Conservation (phyloP, 1,140 invertebrate genomes). For the Caenorhabditis briggsae region DNA sequence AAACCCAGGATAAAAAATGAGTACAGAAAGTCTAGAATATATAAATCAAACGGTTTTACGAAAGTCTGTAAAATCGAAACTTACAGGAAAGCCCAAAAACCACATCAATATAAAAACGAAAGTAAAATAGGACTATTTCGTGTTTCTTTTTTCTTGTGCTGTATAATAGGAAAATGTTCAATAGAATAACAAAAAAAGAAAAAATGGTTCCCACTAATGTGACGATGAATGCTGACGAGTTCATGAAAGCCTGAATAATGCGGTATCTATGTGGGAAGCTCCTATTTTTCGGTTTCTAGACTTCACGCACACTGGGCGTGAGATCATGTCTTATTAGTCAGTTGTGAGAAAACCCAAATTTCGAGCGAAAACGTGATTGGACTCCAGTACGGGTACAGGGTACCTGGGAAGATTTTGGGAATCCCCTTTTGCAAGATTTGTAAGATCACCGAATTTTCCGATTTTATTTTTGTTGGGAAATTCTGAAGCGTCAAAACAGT, state of each 20-base stretch:
- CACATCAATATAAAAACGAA: slow-evolving; percentile 26
- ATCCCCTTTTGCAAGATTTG: neutral
- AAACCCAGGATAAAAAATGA: slow-evolving; percentile 31
- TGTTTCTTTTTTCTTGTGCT: slow-evolving; percentile 13
- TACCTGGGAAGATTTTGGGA: neutral
- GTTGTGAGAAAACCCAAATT: neutral
- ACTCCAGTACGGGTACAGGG: neutral
- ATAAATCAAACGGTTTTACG: no score
- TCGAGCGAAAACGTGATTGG: neutral
- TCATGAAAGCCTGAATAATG: neutral
- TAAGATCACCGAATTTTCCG: no score
- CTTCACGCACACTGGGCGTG: slow-evolving; percentile 5
- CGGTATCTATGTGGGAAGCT: neutral
- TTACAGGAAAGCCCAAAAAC: slow-evolving; percentile 20
- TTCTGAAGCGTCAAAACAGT: no score
- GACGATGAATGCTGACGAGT: slow-evolving; percentile 22
- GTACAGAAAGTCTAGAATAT: slow-evolving; percentile 20
- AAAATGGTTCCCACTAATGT: neutral
- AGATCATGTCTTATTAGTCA: slow-evolving; percentile 10
- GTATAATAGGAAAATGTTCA: slow-evolving; percentile 6
- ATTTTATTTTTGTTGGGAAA: no score
- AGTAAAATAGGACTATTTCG: slow-evolving; percentile 15
- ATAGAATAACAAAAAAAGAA: neutral
- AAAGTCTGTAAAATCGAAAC: neutral
- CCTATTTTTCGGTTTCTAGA: neutral